phyloP scores from a whole-genome alignment of 2,113 vertebrate species.

The Charadrius vociferus region DNA sequence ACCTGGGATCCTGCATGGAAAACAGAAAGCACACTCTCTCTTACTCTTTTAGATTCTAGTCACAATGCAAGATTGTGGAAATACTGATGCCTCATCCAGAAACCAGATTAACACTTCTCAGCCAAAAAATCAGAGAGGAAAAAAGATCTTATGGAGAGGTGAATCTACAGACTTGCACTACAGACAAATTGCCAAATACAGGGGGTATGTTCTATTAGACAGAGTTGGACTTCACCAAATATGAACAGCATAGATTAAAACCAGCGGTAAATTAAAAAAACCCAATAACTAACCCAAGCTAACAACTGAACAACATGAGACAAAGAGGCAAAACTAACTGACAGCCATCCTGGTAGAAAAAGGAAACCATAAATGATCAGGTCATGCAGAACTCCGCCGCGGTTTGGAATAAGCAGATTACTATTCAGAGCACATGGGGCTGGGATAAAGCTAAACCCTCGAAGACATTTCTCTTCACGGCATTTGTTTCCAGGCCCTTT shows the following conservation, averaged over 20 bases:
- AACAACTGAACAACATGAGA: neutral
- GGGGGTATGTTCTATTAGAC: rapidly evolving
- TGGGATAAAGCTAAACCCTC: conserved; percentile 6
- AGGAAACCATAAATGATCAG: neutral
- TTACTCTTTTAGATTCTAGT: neutral
- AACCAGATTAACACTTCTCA: neutral
- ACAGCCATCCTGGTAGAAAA: neutral
- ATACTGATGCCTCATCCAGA: neutral
- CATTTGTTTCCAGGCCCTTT: neutral
- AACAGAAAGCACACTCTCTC: neutral
- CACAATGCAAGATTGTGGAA: neutral
- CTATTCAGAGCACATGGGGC: conserved; percentile 26
- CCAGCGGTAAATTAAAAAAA: neutral
- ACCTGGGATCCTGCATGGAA: neutral
- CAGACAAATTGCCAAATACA: neutral
- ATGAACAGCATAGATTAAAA: neutral
- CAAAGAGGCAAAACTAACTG: neutral
- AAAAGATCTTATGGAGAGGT: neutral
- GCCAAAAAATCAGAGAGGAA: neutral
- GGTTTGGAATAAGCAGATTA: neutral
- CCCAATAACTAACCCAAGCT: neutral
- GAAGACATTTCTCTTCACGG: neutral
- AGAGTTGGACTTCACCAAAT: neutral
- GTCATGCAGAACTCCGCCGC: neutral
- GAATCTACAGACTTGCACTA: neutral